Evolutionary conservation across 2,888 invertebrate genomes (phyloP), one percentile per base, ranked within the genome.

Genomic region (Drosophila atripex): DNA sequence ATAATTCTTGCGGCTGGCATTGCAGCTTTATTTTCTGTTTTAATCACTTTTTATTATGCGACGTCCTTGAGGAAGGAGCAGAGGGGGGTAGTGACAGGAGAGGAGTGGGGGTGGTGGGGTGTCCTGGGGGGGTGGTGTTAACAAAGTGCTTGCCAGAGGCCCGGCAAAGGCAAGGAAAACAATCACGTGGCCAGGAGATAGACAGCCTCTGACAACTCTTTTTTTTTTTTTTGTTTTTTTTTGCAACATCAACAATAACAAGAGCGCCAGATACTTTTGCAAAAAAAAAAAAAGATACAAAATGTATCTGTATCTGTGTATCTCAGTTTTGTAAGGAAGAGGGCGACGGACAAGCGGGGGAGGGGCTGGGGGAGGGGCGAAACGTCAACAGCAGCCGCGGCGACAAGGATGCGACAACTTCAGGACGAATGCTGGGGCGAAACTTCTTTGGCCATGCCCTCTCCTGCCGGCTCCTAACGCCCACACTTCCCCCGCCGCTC

Each of bases 231-330:
- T 32, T 41, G 28, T 30, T 76, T 30, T 76, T 78, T 77, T 66
- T 59, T 76, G 88, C 83, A 82, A 82, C 86, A 85, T 82, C 88
- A 87, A 82, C 82, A 82, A 82, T 85, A 87, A 85, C 75, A 54
- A 43, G 46, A 51, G 58, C 39, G 16, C 16, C 39, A 39, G 39
- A 39, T 39, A 39, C 39, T 41, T 41, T 16, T 16, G 39, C 39
- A 3, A 35, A 39, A 18, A 41, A 16, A 41, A 18, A 16, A 41
- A 18, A 41, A 16, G 6, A 16, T 3, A 23, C 4, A 41, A 16
- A 39, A 3, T 47, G 8, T 30, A 30, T 28, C 14, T 47, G 16
- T 30, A 47, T 16, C 28, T 47, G 14, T 25, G 23, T 23, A n/a
- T 25, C 21, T 6, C 14, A 3, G 47, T n/a, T n/a, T n/a, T 35